Evolutionary conservation across 2,888 invertebrate species (phyloP).

Genomic region (Dynastes tityus): DNA sequence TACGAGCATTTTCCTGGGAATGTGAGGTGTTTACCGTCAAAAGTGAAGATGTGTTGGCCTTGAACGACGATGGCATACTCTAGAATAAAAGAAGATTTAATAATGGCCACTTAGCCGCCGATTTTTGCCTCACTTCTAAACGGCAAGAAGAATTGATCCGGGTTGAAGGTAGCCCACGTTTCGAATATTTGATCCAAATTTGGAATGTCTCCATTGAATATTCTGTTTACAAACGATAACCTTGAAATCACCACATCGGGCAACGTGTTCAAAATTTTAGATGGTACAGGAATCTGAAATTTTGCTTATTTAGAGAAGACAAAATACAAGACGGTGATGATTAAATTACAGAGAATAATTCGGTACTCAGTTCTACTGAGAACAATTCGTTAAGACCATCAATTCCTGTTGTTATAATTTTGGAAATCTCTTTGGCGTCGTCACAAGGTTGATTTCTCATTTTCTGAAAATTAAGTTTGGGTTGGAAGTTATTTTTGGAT

Average conservation of each 20-base stretch:
- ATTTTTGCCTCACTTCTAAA: slow-evolving; percentile 74
- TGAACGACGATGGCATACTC: slow-evolving; percentile 83
- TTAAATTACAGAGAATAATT: neutral
- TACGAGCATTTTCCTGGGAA: slow-evolving; percentile 90
- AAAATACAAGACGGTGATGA: neutral
- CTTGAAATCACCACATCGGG: slow-evolving; percentile 76
- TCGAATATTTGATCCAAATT: slow-evolving; percentile 72
- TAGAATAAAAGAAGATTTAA: slow-evolving; percentile 63
- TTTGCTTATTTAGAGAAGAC: neutral
- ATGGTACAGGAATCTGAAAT: slow-evolving; percentile 35
- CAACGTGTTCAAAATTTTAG: slow-evolving; percentile 62
- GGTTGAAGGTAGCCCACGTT: slow-evolving; percentile 72
- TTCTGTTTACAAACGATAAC: slow-evolving; percentile 76
- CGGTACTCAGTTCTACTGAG: slow-evolving; percentile 51
- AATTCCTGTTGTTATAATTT: slow-evolving; percentile 73
- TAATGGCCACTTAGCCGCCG: neutral
- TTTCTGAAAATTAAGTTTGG: slow-evolving; percentile 70
- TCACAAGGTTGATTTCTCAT: slow-evolving; percentile 75
- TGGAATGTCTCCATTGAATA: slow-evolving; percentile 76
- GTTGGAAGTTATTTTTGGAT: no score
- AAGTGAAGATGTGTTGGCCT: slow-evolving; percentile 90
- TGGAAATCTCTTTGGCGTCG: slow-evolving; percentile 77
- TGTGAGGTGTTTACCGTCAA: slow-evolving; percentile 86
- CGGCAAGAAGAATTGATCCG: slow-evolving; percentile 77
- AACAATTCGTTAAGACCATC: slow-evolving; percentile 65